Evolutionary conservation across 2,888 invertebrate species (phyloP).

Genomic region (Microctonus brassicae): DNA sequence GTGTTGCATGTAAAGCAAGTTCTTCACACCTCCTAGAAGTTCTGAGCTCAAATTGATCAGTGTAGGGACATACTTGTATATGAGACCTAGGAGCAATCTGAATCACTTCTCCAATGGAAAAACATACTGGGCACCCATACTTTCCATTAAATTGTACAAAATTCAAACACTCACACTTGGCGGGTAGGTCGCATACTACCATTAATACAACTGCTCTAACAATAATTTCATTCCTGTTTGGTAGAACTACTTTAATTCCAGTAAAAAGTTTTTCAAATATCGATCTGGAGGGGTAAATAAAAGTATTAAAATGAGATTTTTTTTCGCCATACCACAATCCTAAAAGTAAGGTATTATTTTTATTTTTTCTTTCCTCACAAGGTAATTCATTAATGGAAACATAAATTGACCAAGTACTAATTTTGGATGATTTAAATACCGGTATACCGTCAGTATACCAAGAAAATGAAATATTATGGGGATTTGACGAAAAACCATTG

Average conservation of each 20-base stretch:
- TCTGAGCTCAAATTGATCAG: conserved; percentile 26
- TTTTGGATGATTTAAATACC: conserved; percentile 17
- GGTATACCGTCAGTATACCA: conserved; percentile 27
- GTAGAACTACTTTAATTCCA: not conserved
- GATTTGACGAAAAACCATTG: conserved; percentile 17
- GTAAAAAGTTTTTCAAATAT: not conserved
- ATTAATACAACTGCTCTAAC: conserved; percentile 28
- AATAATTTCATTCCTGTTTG: conserved; percentile 10
- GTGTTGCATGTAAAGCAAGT: not conserved
- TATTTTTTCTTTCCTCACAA: not conserved
- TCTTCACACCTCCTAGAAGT: not conserved
- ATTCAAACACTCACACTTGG: conserved; percentile 36
- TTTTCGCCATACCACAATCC: conserved; percentile 26
- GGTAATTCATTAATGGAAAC: conserved; percentile 32
- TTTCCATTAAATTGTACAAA: conserved; percentile 30
- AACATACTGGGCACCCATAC: conserved; percentile 37
- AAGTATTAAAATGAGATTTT: conserved; percentile 17
- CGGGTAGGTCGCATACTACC: conserved; percentile 39
- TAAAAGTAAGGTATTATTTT: not conserved
- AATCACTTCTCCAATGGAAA: conserved; percentile 23
- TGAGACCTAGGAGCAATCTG: conserved; percentile 19
- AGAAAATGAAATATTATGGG: conserved; percentile 29
- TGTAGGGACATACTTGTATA: conserved; percentile 31
- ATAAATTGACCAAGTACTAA: conserved; percentile 17
- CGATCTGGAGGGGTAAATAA: conserved; percentile 9